Conservation (phyloP, 2,797 vertebrate genomes). For the Sternotherus odoratus region DNA sequence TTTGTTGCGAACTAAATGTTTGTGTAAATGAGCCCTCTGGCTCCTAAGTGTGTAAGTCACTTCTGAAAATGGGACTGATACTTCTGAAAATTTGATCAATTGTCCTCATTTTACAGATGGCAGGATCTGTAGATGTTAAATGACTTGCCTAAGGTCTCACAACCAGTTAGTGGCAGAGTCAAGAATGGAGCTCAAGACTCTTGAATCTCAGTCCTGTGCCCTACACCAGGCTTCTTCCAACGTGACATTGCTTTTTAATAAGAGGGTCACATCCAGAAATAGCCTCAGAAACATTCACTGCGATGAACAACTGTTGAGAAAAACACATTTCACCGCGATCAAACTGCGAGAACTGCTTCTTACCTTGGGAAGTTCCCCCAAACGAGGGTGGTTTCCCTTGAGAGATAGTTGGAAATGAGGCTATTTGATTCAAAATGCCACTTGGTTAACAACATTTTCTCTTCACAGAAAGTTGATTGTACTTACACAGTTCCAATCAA, state of each 20-base stretch:
- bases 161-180: not conserved
- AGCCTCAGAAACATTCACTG: constrained; percentile 30
- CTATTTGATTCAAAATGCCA: constrained; percentile 26
- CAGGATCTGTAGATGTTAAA: not conserved
- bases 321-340: not conserved
- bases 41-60: not conserved
- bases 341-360: not conserved
- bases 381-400: not conserved
- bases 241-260: constrained; percentile 50
- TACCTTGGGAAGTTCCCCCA: not conserved
- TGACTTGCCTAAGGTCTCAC: not conserved
- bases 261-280: constrained; percentile 56
- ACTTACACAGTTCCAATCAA: constrained; percentile 53
- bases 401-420: not conserved
- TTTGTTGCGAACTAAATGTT: not conserved
- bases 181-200: not conserved
- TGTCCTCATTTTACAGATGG: not conserved
- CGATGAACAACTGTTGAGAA: constrained; percentile 34
- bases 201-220: not conserved
- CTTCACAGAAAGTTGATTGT: constrained; percentile 55
- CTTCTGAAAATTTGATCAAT: not conserved
- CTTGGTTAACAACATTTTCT: constrained; percentile 46
- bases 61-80: not conserved
- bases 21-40: not conserved
- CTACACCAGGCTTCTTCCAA: constrained; percentile 24